Evolutionary conservation across 2,888 invertebrate species (phyloP), one percentile per base, ranked within the genome.

Genomic region (Coelopa pilipes): DNA sequence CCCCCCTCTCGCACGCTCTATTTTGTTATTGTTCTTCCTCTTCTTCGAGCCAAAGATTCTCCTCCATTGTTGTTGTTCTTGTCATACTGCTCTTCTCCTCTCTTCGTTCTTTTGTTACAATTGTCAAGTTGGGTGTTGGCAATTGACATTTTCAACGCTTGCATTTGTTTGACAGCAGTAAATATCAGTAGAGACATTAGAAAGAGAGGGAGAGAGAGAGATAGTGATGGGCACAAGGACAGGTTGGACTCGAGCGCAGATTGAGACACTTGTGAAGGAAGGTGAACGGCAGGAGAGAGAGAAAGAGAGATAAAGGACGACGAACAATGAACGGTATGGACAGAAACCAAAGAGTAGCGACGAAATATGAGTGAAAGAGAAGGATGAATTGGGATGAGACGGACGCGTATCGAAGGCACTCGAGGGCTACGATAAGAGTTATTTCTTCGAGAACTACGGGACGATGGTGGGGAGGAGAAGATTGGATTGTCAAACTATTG

Each of bases 121-220:
- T 68, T 55, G 53, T 46, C 59, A 59, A 19, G 45, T 59, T 19
- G 46, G 13, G n/a, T 66, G 21, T 10, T 12, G 46, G 47, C 59
- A 69, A 69, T 68, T 47, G 69, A 69, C 59, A 53, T 53, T 68
- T 68, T 68, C 67, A 69, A 59, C 69, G 59, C 59, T 69, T 34
- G 45, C 59, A 69, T 59, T 69, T 69, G 59, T 69, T 57, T 34
- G 69, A 69, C 59, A 69, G 19, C 45, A 57, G 69, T 59, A 59
- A 69, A 69, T 69, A 69, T 57, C 47, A 69, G 9, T 57, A 69
- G 11, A 57, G 55, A 17, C 57, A 69, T 57, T 69, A 24, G 63
- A 47, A n/a, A 47, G 63, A 62, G 62, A 34, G 62, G 13, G 24
- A 62, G 62, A 13, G 62, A 62, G 13, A 62, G 17, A 34, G 21